Base-by-base conservation (phyloP, 1,140 invertebrate genomes). In the Platyscapa corneri region DNA sequence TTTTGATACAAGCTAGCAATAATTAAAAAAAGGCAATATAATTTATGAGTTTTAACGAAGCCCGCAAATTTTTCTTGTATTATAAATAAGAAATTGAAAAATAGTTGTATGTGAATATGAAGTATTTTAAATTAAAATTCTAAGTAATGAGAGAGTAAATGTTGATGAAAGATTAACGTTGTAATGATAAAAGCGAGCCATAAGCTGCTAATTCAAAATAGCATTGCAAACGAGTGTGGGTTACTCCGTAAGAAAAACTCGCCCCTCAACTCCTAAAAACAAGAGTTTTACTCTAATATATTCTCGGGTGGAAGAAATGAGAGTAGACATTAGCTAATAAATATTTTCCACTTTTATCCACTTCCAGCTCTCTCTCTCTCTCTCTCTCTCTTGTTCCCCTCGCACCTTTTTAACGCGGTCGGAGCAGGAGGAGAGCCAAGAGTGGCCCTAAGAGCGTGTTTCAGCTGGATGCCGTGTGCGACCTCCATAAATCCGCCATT, bases 401-500 rank as follows among this genome's bases (percentile, higher is more conserved):
- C 6, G 18, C 14, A 10, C 1, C 34, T 7, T 34, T 39, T 39
- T 34, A n/a, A 46, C 53, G 1, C 14, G 32, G 72, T 5, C 10
- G 30, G 18, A 30, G 30, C 27, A 23, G 0, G 6, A 37, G 42
- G 3, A 49, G 12, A 64, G 49, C 32, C 80, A n/a, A 49, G 74
- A 82, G 80, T 83, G 20, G 70, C 23, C 64, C 20, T 82, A 82
- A 42, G 86, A 88, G 85, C 87, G 88, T 90, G 90, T 90, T 90
- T 91, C 86, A 90, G 87, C 86, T 87, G 87, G 90, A 88, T 92
- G 90, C 89, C 91, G 91, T 91, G 91, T 87, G 87, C 88, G 88
- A 83, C 84, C 74, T 39, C 89, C 90, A 92, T 92, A 92, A 92
- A 92, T 92, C 90, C 90, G 88, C 64, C 91, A 92, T 90, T 90